Evolutionary conservation across 2,888 invertebrate species (phyloP).

Genomic region (Tenthredo livida): DNA sequence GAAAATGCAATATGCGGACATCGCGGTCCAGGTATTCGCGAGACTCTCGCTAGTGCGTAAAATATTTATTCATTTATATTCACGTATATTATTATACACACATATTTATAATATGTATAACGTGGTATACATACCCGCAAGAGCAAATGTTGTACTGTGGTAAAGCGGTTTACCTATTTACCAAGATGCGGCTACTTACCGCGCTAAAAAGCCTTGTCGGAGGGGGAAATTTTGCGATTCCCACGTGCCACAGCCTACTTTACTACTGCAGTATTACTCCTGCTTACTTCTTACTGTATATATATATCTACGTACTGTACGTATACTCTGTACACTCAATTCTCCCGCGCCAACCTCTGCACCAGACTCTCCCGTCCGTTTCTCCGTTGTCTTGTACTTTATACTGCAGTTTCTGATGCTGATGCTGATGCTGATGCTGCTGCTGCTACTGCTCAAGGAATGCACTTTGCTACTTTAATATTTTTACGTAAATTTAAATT

Average conservation of each 20-base stretch:
- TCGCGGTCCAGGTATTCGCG: not conserved
- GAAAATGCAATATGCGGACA: not conserved
- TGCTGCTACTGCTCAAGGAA: slow-evolving; percentile 58
- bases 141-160: slow-evolving; percentile 49
- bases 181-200: slow-evolving; percentile 69
- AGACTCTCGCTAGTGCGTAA: not conserved
- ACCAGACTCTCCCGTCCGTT: not conserved
- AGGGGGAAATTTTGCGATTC: slow-evolving; percentile 68
- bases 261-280: slow-evolving; percentile 37
- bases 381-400: slow-evolving; percentile 15
- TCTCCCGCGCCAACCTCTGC: slow-evolving; percentile 28
- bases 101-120: slow-evolving; percentile 4
- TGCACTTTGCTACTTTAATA: slow-evolving; percentile 58
- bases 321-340: slow-evolving; percentile 5
- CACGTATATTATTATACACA: slow-evolving; percentile 3
- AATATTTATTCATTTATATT: slow-evolving; percentile 20
- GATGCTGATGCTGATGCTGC: not conserved
- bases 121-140: slow-evolving; percentile 9
- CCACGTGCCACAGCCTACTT: slow-evolving; percentile 70
- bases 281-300: slow-evolving; percentile 9
- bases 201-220: slow-evolving; percentile 63
- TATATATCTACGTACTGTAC: not conserved
- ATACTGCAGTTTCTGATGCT: not conserved
- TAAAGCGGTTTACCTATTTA: slow-evolving; percentile 70
- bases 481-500: slow-evolving; percentile 49